Evolutionary conservation across 2,113 vertebrate genomes (phyloP).

Genomic region (Ailuropoda melanoleuca): DNA sequence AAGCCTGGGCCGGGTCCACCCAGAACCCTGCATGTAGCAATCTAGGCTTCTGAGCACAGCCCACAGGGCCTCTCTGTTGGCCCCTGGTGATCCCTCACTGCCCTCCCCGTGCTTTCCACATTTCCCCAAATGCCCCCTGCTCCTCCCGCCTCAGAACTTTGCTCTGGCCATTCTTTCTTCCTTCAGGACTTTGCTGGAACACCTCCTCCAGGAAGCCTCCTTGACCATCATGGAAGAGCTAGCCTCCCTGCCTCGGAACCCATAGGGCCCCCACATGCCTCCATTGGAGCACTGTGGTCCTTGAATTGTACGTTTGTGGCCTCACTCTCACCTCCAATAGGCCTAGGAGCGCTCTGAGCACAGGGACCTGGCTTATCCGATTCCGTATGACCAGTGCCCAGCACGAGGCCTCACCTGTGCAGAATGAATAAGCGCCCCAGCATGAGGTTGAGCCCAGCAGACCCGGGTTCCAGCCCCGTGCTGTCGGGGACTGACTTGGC

Average conservation of each 20-base stretch:
- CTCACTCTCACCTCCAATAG: background rate
- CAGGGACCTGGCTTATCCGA: background rate
- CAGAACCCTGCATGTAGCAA: rapidly evolving
- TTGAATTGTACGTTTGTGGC: no score
- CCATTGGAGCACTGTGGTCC: rapidly evolving
- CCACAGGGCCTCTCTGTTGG: no score
- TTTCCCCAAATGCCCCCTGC: background rate
- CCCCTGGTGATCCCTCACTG: no score
- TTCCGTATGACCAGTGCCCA: background rate
- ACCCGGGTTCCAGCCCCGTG: no score
- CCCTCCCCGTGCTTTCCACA: rapidly evolving
- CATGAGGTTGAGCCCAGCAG: background rate
- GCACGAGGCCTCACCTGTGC: rapidly evolving
- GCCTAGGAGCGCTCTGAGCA: background rate
- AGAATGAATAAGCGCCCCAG: rapidly evolving
- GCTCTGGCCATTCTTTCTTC: background rate
- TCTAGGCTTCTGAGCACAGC: background rate
- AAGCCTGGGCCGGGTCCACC: no score
- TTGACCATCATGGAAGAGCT: background rate
- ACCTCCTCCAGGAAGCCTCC: background rate
- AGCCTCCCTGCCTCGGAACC: no score
- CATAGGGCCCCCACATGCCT: rapidly evolving
- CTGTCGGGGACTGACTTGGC: rapidly evolving
- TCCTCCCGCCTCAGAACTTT: background rate
- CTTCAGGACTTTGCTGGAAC: background rate